Conservation (phyloP, 2,113 vertebrate genomes). For the Falco punctatus region DNA sequence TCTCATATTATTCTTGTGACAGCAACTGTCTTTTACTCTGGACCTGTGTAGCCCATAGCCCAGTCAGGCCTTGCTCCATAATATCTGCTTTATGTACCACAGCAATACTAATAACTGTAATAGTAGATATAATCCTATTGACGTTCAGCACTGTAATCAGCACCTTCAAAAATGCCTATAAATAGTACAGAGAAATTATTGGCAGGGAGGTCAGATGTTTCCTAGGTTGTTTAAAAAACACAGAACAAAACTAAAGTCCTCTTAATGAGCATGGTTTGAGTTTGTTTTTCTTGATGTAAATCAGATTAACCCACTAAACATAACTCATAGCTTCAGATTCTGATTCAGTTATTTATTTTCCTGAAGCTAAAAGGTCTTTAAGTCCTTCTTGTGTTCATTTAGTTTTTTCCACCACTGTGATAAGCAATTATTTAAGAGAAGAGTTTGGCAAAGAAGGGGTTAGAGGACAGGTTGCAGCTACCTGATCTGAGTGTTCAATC, state of each 20-base stretch:
- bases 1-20: background rate
- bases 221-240: slow-evolving; percentile 30
- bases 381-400: background rate
- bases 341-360: background rate
- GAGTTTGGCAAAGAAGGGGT: background rate
- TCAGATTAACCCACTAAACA: slow-evolving; percentile 26
- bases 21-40: background rate
- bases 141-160: background rate
- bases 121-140: background rate
- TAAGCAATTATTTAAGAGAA: background rate
- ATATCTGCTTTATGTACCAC: background rate
- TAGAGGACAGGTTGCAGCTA: background rate
- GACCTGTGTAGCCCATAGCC: background rate
- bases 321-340: background rate
- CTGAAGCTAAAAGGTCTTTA: background rate
- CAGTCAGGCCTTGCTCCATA: background rate
- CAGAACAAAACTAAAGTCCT: slow-evolving; percentile 6
- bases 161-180: background rate
- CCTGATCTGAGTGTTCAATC: background rate
- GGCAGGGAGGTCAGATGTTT: background rate
- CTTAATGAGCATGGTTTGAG: background rate
- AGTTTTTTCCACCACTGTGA: background rate
- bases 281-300: slow-evolving; percentile 49
- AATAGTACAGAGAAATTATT: slow-evolving; percentile 1
- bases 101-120: background rate